Percentiles rank a stretch among this genome's conserved stretches.
phyloP scores from a whole-genome alignment of 2,888 invertebrate genomes.

The Metalampra italica region DNA sequence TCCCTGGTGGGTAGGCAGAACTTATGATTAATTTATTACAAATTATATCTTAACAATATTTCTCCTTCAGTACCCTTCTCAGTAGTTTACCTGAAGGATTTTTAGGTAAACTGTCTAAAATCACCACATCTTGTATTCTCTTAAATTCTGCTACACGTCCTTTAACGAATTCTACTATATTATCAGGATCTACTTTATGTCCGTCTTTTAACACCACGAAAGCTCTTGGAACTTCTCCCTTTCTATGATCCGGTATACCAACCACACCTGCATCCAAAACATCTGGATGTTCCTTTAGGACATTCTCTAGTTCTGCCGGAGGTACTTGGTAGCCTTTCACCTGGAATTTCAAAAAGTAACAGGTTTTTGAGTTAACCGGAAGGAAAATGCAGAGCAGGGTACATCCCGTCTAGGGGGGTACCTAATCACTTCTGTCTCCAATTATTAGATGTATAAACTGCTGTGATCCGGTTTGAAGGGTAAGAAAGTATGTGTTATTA shows the following conservation, averaged over 20 bases:
- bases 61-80: conserved; percentile 67
- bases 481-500: too few species aligned
- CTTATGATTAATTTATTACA: too few species aligned
- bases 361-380: too few species aligned
- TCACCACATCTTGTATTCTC: conserved; percentile 78
- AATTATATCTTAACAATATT: conserved; percentile 7
- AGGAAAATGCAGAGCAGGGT: too few species aligned
- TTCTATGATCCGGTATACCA: conserved; percentile 80
- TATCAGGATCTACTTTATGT: conserved; percentile 54
- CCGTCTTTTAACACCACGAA: conserved; percentile 77
- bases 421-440: not conserved
- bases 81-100: conserved; percentile 85
- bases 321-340: conserved; percentile 84
- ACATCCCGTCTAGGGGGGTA: too few species aligned
- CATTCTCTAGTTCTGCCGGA: conserved; percentile 88
- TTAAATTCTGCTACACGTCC: conserved; percentile 84
- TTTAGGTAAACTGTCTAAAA: conserved; percentile 82
- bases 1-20: too few species aligned
- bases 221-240: conserved; percentile 85
- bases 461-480: too few species aligned
- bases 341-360: conserved; percentile 38
- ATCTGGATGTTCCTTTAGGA: conserved; percentile 81
- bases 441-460: not conserved
- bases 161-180: conserved; percentile 79
- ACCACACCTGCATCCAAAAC: conserved; percentile 88